Percentiles rank a stretch among this genome's conserved stretches.
phyloP scores from a whole-genome alignment of 2,888 invertebrate species.

The Panzeria rudis region DNA sequence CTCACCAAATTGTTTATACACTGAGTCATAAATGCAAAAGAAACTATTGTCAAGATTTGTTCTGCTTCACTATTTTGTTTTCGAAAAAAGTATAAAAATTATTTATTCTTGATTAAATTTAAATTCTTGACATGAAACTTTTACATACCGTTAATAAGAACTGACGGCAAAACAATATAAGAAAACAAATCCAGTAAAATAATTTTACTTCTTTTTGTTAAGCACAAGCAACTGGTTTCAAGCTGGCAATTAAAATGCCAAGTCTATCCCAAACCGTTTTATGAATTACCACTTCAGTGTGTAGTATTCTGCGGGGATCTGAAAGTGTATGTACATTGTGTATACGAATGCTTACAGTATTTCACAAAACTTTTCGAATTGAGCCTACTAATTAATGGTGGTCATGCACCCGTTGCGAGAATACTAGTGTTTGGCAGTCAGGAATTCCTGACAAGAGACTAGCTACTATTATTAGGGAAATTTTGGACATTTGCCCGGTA shows the following conservation, averaged over 20 bases:
- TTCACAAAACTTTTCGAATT: not conserved
- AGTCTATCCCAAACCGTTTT: slow-evolving; percentile 29
- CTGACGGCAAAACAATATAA: slow-evolving; percentile 13
- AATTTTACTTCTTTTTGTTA: slow-evolving; percentile 11
- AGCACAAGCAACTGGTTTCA: slow-evolving; percentile 9
- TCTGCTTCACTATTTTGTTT: not conserved
- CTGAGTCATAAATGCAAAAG: not conserved
- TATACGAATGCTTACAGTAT: not conserved
- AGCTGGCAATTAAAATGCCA: slow-evolving; percentile 57
- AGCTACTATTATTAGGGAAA: no score
- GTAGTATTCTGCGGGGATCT: not conserved
- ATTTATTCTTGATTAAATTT: slow-evolving; percentile 35
- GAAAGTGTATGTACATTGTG: not conserved
- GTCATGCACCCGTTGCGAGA: no score
- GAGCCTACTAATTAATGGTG: no score
- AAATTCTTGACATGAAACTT: slow-evolving; percentile 47
- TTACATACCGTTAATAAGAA: slow-evolving; percentile 48
- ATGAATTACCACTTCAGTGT: slow-evolving; percentile 18
- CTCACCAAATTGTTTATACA: no score
- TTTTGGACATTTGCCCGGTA: no score
- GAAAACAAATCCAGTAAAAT: not conserved
- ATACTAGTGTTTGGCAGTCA: no score
- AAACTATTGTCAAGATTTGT: not conserved
- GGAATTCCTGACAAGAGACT: no score
- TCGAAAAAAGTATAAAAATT: slow-evolving; percentile 10